Evolutionary conservation across 2,113 vertebrate genomes (phyloP).

Genomic region (Melozone crissalis): DNA sequence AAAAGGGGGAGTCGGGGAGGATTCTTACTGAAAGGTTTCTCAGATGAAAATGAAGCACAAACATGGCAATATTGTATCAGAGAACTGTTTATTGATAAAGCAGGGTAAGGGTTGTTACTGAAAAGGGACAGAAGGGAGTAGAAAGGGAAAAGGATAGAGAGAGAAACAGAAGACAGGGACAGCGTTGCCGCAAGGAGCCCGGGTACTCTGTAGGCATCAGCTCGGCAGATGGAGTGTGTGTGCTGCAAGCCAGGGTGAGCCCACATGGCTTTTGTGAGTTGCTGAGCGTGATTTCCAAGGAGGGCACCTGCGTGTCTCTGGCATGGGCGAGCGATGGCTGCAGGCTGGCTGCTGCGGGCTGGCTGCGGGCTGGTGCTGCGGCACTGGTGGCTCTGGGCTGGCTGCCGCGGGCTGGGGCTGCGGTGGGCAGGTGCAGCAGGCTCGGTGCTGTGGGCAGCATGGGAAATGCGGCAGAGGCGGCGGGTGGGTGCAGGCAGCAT

Average conservation of each 20-base stretch:
- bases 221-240: neutral
- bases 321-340: neutral
- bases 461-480: too few relatives aligned
- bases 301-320: neutral
- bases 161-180: neutral
- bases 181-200: neutral
- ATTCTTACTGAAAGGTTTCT: neutral
- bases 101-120: accelerated
- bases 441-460: too few relatives aligned
- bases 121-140: neutral
- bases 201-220: neutral
- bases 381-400: too few relatives aligned
- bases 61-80: neutral
- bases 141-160: neutral
- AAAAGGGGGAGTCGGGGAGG: neutral
- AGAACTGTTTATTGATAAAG: neutral
- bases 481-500: too few relatives aligned
- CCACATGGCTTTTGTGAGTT: neutral
- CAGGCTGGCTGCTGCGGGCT: neutral
- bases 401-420: too few relatives aligned
- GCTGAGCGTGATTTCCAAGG: neutral
- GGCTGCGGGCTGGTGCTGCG: too few relatives aligned
- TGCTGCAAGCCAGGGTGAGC: neutral
- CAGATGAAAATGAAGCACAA: neutral
- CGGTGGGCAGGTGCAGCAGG: too few relatives aligned